These are phyloP conservation scores for Cnemophilus loriae DNA, from an alignment of 2,113 vertebrate species.

Conservation along the genomic window DNA sequence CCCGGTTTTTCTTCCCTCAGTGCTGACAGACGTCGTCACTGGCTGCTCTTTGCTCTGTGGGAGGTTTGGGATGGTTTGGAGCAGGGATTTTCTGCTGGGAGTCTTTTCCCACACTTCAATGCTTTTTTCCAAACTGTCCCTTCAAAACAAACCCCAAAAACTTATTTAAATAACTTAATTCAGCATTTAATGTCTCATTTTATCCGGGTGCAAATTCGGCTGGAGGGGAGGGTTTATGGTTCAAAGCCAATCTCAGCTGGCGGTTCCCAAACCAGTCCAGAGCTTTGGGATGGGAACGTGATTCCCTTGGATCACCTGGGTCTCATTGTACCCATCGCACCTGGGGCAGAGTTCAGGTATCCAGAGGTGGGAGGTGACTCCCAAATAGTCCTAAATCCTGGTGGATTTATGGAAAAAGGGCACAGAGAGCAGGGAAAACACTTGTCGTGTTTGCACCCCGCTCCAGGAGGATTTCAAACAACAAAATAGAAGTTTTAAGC, in stretches of 20 bases:
- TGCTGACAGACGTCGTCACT: not conserved
- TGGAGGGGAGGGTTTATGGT: not conserved
- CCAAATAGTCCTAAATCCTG: not conserved
- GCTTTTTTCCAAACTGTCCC: not conserved
- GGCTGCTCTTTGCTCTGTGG: not conserved
- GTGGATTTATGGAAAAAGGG: not conserved
- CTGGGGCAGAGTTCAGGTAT: not conserved
- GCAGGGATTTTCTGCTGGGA: not conserved
- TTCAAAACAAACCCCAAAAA: not conserved
- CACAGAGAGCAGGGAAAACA: not conserved
- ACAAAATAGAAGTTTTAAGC: not conserved
- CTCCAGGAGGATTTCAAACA: not conserved
- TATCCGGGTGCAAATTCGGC: not conserved
- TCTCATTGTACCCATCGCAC: not conserved
- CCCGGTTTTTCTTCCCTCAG: not conserved
- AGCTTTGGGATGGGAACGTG: not conserved
- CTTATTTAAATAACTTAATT: not conserved
- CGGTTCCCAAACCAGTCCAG: not conserved
- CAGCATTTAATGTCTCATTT: not conserved
- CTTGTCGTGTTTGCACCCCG: fast-evolving
- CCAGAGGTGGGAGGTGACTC: not conserved
- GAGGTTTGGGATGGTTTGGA: not conserved
- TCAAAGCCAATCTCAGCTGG: not conserved
- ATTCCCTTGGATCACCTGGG: not conserved
- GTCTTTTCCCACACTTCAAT: not conserved